phyloP scores from a whole-genome alignment of 2,113 vertebrate genomes.

The Equus przewalskii region DNA sequence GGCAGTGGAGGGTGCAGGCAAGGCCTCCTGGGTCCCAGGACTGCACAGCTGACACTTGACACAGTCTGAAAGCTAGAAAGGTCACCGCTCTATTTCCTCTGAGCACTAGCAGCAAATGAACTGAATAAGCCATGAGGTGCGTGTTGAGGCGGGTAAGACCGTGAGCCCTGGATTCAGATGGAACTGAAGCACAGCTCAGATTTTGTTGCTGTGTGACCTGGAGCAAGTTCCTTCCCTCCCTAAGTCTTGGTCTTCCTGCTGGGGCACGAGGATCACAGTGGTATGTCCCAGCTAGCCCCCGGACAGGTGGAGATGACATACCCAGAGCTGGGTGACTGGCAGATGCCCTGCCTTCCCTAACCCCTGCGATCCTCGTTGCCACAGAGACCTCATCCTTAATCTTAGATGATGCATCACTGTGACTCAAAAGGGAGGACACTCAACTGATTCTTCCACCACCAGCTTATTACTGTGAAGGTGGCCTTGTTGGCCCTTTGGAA shows the following conservation, averaged over 20 bases:
- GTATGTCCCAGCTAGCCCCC: neutral
- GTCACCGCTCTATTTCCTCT: neutral
- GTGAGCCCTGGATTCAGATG: neutral
- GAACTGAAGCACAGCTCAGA: neutral
- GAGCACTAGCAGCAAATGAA: neutral
- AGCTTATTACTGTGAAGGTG: neutral
- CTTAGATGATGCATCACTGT: neutral
- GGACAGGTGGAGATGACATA: neutral
- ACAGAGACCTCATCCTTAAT: neutral
- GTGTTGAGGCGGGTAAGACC: too few relatives aligned
- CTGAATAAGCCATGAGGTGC: too few relatives aligned
- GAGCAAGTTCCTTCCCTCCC: neutral
- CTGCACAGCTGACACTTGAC: neutral
- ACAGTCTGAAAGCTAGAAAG: neutral
- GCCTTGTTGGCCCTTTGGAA: neutral
- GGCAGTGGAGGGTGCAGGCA: neutral
- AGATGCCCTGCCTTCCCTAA: too few relatives aligned
- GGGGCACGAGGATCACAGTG: fast-evolving
- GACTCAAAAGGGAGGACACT: fast-evolving
- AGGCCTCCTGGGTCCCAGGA: neutral
- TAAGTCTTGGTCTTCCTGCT: neutral
- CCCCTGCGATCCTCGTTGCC: neutral
- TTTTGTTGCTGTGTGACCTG: neutral
- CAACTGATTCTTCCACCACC: neutral
- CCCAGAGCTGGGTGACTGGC: neutral